Evolutionary conservation across 2,113 vertebrate genomes (phyloP).

Genomic region (Chaenocephalus aceratus): DNA sequence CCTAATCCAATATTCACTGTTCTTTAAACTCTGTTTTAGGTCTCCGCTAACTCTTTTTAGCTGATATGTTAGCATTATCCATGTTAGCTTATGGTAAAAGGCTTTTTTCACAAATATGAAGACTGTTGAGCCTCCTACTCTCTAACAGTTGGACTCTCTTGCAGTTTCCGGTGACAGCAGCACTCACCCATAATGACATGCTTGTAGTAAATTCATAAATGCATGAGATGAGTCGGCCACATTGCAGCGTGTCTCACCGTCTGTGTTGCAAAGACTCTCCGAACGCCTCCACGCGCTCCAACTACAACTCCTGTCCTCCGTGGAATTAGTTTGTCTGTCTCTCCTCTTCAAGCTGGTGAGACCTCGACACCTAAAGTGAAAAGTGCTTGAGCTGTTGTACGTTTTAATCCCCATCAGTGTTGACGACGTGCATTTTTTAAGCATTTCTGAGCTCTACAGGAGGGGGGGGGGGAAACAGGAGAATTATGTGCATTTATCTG

Average conservation of each 20-base stretch:
- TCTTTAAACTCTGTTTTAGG: no score
- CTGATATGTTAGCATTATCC: no score
- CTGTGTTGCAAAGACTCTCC: constrained; percentile 53
- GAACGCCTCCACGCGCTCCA: constrained; percentile 36
- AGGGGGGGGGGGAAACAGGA: constrained; percentile 4
- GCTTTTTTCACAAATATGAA: neutral
- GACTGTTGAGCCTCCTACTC: neutral
- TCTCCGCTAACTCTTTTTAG: no score
- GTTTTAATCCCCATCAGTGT: constrained; percentile 70
- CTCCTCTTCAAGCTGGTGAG: constrained; percentile 45
- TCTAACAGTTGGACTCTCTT: neutral
- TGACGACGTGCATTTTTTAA: constrained; percentile 58
- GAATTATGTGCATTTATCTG: constrained; percentile 76
- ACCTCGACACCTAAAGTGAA: constrained; percentile 66
- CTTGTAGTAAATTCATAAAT: constrained; percentile 38
- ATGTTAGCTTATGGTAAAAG: neutral
- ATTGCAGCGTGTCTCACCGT: constrained; percentile 40
- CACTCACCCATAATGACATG: constrained; percentile 7
- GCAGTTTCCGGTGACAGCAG: constrained; percentile 5
- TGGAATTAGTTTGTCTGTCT: constrained; percentile 55
- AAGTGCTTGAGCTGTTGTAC: constrained; percentile 63
- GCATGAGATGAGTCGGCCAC: constrained; percentile 47
- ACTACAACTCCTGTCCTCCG: constrained; percentile 47
- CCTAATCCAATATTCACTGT: no score
- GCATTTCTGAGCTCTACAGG: constrained; percentile 59